Evolutionary conservation across 2,113 vertebrate genomes (phyloP), one percentile per base, ranked within the genome.

Genomic region (Pionites leucogaster): DNA sequence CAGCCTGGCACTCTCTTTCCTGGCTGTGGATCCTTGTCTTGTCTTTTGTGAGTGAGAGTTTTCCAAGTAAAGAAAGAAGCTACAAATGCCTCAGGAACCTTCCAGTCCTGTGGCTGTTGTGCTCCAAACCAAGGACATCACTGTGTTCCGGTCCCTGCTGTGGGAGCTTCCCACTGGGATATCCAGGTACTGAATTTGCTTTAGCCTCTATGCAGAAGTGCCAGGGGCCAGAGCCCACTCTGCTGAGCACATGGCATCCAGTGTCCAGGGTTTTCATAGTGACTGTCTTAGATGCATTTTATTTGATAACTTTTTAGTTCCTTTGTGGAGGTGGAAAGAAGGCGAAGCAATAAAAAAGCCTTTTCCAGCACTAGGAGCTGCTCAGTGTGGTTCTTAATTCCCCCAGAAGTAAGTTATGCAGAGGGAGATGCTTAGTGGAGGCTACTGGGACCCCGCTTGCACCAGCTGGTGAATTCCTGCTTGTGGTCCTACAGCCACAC

Each of bases 291-390:
- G 20, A 60, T 82, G 16, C n/a, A 24, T 88, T 95, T 71, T 57
- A 33, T 75, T 83, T 60, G 20, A 6, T 53, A 24, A 13, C 71
- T 37, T 70, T 75, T 24, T 1, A 78, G 63, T 78, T 84, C 25
- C 19, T 71, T 93, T 79, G 33, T 87, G 62, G 72, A 86, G 52
- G 28, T 19, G 29, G 17, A 28, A 47, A 71, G 74, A 55, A 94
- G 62, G 80, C 16, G 29, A 79, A 95, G 82, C 88, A 97, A 96
- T 97, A 95, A 97, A 97, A 92, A 75, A 50, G 28, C 39, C 18
- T 80, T 82, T 95, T 90, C 55, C 44, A 82, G 33, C 8, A 6
- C 16, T 16, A 4, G 1, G 28, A 39, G 57, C 47, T 78, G 31
- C 44, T 94, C 27, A 29, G 24, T 24, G 72, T 79, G 28, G 16